phyloP scores from a whole-genome alignment of 2,888 invertebrate genomes.

The Athrips mouffetella region DNA sequence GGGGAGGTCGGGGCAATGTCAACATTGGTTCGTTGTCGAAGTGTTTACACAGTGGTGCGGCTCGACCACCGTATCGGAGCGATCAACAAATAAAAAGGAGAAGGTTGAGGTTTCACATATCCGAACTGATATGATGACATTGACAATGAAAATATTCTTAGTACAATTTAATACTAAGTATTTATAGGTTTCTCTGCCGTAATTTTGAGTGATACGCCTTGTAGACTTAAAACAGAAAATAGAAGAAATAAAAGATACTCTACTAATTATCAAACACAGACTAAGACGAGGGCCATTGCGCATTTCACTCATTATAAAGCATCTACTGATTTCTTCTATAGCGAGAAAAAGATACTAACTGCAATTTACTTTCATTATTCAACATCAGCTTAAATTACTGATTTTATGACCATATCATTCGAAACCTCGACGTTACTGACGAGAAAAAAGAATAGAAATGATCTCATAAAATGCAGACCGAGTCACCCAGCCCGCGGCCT shows the following conservation, averaged over 20 bases:
- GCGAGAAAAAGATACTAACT: neutral
- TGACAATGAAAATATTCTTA: neutral
- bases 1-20: conserved; percentile 51
- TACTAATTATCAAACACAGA: no score
- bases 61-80: conserved; percentile 25
- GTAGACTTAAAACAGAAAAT: no score
- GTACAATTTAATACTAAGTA: neutral
- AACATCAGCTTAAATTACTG: neutral
- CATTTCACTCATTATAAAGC: no score
- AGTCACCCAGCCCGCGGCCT: conserved; percentile 48
- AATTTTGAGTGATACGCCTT: no score
- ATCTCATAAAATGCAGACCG: conserved; percentile 28
- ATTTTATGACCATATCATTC: conserved; percentile 4
- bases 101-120: no score
- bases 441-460: conserved; percentile 11
- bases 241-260: no score
- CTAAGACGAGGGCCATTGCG: no score
- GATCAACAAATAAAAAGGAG: conserved; percentile 11
- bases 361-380: neutral
- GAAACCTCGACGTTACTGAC: conserved; percentile 7
- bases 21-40: conserved; percentile 70
- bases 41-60: conserved; percentile 60
- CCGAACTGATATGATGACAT: no score
- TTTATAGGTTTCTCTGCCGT: no score
- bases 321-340: no score